These are phyloP conservation scores for Halcyon smyrnensis DNA, from an alignment of 2,797 vertebrate genomes.

Conservation along the genomic window DNA sequence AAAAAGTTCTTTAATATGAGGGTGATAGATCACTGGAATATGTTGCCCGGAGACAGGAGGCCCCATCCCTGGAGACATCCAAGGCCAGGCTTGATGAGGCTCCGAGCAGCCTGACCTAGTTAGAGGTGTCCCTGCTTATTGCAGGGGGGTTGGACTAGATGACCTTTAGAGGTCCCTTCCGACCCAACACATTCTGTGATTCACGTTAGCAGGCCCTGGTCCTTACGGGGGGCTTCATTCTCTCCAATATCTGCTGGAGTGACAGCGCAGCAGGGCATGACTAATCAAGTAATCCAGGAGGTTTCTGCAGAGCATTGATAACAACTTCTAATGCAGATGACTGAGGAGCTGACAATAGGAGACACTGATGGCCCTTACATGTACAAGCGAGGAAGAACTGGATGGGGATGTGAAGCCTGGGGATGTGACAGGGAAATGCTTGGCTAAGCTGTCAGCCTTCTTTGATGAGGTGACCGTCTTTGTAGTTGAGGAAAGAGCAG, in stretches of 20 bases:
- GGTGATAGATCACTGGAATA: too few species aligned
- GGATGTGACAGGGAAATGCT: background rate
- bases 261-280: background rate
- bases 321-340: background rate
- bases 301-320: background rate
- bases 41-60: too few species aligned
- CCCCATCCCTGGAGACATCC: too few species aligned
- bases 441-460: background rate
- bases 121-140: too few species aligned
- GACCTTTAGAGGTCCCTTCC: too few species aligned
- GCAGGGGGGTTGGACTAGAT: too few species aligned
- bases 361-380: rapidly evolving
- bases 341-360: background rate
- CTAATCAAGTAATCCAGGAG: background rate
- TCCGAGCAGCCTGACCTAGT: too few species aligned
- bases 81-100: too few species aligned
- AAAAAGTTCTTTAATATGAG: too few species aligned
- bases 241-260: background rate
- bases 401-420: background rate
- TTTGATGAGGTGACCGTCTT: background rate
- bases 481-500: background rate
- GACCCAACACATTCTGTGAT: too few species aligned
- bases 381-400: background rate
- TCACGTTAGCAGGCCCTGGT: background rate
- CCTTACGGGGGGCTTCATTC: background rate